Conservation (phyloP, 1,140 invertebrate species). For the Drosophila sp. region DNA sequence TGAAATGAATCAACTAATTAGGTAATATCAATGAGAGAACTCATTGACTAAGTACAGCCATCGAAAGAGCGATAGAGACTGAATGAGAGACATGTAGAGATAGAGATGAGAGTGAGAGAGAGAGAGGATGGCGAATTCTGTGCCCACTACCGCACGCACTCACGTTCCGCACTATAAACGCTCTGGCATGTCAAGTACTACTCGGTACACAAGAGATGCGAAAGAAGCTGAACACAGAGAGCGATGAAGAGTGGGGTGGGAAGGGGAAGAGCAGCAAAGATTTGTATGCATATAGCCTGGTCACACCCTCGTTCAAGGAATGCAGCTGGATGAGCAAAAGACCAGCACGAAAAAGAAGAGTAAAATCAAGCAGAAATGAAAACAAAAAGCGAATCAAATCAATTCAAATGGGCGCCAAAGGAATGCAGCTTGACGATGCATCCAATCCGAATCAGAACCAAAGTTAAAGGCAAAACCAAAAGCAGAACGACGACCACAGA, state of each 20-base stretch:
- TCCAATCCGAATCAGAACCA: conserved; percentile 8
- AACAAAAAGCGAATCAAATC: conserved; percentile 31
- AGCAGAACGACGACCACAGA: conserved; percentile 37
- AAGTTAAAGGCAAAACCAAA: conserved; percentile 22
- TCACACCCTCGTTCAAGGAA: conserved; percentile 37
- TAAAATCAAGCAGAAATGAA: conserved; percentile 8
- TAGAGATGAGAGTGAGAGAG: background rate
- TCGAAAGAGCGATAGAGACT: background rate
- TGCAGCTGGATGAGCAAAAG: conserved; percentile 34
- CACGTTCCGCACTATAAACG: conserved; percentile 74
- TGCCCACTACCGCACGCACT: conserved; percentile 32
- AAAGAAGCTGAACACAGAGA: conserved; percentile 16
- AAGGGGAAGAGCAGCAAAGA: conserved; percentile 11
- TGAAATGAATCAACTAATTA: background rate
- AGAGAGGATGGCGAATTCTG: conserved; percentile 13
- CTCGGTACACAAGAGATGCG: conserved; percentile 30
- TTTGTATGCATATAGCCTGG: conserved; percentile 42
- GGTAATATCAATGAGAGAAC: background rate
- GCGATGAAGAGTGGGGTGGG: too few species aligned
- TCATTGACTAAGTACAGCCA: background rate
- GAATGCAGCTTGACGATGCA: conserved; percentile 42
- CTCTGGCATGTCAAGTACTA: conserved; percentile 69
- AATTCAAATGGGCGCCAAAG: conserved; percentile 43
- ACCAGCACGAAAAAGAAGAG: too few species aligned
- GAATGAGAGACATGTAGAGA: background rate